A percentile compares a stretch with the other conserved stretches of the same genome.
Evolutionary conservation across 2,113 vertebrate species (phyloP).

Genomic region (Tetraodon nigroviridis): DNA sequence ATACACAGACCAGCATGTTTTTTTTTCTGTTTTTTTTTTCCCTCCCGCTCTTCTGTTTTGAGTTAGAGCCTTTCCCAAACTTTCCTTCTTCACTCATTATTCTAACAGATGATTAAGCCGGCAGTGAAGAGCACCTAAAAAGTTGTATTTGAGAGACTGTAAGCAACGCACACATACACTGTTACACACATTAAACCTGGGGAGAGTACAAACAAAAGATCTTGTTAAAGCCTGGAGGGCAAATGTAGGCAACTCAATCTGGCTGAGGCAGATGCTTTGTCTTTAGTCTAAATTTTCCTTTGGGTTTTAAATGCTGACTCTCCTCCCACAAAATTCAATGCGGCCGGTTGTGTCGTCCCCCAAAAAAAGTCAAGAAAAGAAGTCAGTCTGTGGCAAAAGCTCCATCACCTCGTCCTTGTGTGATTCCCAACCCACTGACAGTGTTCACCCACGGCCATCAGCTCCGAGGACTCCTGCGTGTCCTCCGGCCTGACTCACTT

Average conservation of each 20-base stretch:
- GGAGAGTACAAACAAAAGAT: conserved; percentile 45
- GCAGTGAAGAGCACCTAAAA: no score
- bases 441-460: conserved; percentile 36
- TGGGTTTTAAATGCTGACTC: no score
- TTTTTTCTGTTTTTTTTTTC: background rate
- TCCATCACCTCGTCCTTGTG: conserved; percentile 7
- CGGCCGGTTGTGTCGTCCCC: no score
- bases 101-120: no score
- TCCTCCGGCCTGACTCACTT: conserved; percentile 36
- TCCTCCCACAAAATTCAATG: no score
- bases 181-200: conserved; percentile 21
- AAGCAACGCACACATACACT: conserved; percentile 8
- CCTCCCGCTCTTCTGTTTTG: no score
- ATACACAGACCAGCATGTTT: conserved; percentile 5
- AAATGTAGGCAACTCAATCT: conserved; percentile 41
- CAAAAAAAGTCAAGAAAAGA: no score
- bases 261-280: conserved; percentile 36
- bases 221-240: conserved; percentile 56
- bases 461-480: conserved; percentile 22
- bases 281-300: conserved; percentile 20
- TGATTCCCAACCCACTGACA: conserved; percentile 39
- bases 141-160: conserved; percentile 4
- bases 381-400: background rate
- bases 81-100: no score
- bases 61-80: no score